Evolutionary conservation across 1,140 invertebrate species (phyloP), one percentile per base, ranked within the genome.

Genomic region (Rhyacophila brunnea): DNA sequence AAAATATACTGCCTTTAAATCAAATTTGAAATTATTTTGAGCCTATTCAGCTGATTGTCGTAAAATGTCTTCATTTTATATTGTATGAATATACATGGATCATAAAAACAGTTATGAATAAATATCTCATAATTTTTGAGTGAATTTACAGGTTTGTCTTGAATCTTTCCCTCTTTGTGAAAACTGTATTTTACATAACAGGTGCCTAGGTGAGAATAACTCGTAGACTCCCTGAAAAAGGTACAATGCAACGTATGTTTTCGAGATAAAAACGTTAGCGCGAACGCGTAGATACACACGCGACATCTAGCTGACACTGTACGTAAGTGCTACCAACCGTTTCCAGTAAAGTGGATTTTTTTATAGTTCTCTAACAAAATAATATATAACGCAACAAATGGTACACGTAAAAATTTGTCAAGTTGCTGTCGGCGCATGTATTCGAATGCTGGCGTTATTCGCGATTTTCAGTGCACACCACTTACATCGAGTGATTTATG

Each of bases 171-270:
- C 61, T 36, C 42, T 45, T 44, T 32, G 38, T 38, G 47, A 32
- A 45, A 52, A 46, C 35, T 32, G 46, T 63, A 52, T 57, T 64
- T 64, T 57, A 58, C 57, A 57, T 57, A 64, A 52, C 57, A 52
- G 50, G 23, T 42, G 55, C 47, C 52, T 40, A 54, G 57, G 57
- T 56, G 62, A 51, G 50, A 46, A 64, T 64, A 60, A 60, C 49
- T 60, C 46, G 10, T 14, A 50, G 17, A 54, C 54, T 47, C 46
- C 28, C 35, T 19, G 34, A 9, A 28, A 51, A 32, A 52, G 32
- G 32, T 45, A 32, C 18, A 7, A 18, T 13, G 42, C 35, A 9
- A 38, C 28, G 48, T 36, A 34, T 13, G 23, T 17, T 19, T 3
- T 1, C 45, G 10, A 54, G 51, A 58, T 55, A 59, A 63, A 63